Percentiles rank a stretch among this genome's conserved stretches.
Evolutionary conservation across 1,140 invertebrate genomes (phyloP).

Genomic region (Rhynchophorus ferrugineus): DNA sequence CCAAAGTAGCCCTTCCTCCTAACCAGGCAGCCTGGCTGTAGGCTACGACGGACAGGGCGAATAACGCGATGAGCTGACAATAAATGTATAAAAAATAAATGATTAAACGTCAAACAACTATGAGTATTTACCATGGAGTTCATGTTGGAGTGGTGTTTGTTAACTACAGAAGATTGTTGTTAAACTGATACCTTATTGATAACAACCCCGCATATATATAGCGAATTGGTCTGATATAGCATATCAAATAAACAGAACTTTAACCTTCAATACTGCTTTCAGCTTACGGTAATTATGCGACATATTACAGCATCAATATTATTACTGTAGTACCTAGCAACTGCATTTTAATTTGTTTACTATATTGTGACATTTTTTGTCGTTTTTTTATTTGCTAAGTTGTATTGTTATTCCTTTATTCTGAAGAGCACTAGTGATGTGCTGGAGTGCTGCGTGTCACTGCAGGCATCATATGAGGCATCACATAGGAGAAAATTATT

Average conservation of each 20-base stretch:
- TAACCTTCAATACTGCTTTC: conserved; percentile 10
- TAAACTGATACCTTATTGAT: conserved; percentile 3
- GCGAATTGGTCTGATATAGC: neutral
- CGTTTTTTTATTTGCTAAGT: neutral
- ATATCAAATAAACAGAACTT: neutral
- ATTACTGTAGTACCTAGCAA: neutral
- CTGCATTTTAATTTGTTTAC: conserved; percentile 6
- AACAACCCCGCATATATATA: conserved; percentile 13
- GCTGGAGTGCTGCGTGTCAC: too few species aligned
- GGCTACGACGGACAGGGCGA: conserved; percentile 25
- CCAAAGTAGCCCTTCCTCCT: conserved; percentile 27
- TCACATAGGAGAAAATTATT: too few species aligned
- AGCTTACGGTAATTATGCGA: conserved; percentile 6
- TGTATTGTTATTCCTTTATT: neutral
- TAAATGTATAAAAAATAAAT: too few species aligned
- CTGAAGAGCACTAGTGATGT: too few species aligned
- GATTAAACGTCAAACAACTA: too few species aligned
- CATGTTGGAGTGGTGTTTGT: conserved; percentile 17
- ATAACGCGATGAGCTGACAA: conserved; percentile 29
- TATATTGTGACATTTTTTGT: neutral
- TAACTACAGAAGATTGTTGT: neutral
- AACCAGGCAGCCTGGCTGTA: conserved; percentile 29
- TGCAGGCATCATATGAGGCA: too few species aligned
- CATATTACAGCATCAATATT: conserved; percentile 9
- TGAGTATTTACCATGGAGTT: conserved; percentile 35